Evolutionary conservation across 2,113 vertebrate genomes (phyloP).

Genomic region (Ictalurus punctatus): DNA sequence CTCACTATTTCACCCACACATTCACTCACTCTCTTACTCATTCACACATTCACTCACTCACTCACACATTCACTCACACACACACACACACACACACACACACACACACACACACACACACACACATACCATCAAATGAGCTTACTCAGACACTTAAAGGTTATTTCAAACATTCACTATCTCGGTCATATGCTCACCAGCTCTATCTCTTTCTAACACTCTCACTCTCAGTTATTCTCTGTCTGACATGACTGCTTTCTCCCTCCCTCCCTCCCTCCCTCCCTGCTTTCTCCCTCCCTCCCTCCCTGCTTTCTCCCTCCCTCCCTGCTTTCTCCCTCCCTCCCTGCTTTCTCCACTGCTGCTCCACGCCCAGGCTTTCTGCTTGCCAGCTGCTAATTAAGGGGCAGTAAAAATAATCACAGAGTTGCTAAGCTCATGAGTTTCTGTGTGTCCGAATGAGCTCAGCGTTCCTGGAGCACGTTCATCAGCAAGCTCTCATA

Average conservation of each 20-base stretch:
- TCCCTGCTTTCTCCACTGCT: neutral
- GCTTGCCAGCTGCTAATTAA: conserved; percentile 57
- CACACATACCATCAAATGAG: neutral
- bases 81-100: too few species aligned
- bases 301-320: neutral
- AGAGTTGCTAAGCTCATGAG: conserved; percentile 57
- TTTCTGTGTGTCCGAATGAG: conserved; percentile 49
- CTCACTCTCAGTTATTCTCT: neutral
- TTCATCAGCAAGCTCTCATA: conserved; percentile 60
- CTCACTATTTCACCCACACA: too few species aligned
- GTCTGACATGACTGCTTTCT: neutral
- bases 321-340: neutral
- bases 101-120: neutral
- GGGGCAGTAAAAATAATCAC: conserved; percentile 60
- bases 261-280: too few species aligned
- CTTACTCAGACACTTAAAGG: neutral
- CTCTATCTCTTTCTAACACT: neutral
- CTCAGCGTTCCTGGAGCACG: conserved; percentile 52
- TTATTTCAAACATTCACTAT: neutral
- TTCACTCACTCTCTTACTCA: too few species aligned
- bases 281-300: neutral
- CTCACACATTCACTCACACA: too few species aligned
- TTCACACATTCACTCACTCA: too few species aligned
- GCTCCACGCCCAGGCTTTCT: conserved; percentile 4
- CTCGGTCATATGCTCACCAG: neutral